These are phyloP conservation scores for Paedocypris micromegethes DNA, from an alignment of 2,797 vertebrate genomes.

Conservation along the genomic window DNA sequence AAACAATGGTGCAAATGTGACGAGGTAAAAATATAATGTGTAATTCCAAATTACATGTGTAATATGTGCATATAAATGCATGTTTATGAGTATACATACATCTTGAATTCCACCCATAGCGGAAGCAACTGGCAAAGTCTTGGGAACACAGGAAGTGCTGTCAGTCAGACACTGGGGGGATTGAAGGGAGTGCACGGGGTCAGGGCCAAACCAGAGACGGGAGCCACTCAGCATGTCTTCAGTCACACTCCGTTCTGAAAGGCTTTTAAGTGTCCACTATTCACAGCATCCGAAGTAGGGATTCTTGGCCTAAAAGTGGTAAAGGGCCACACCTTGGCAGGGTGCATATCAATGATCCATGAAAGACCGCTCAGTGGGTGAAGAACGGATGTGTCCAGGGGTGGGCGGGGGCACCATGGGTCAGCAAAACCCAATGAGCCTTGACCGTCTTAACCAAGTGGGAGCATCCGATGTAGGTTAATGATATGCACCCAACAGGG, in stretches of 20 bases:
- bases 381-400: slow-evolving; percentile 33
- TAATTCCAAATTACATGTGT: no score
- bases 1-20: no score
- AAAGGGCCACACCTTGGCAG: slow-evolving; percentile 37
- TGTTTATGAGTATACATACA: slow-evolving; percentile 47
- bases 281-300: slow-evolving; percentile 17
- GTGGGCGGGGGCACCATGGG: slow-evolving; percentile 58
- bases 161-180: slow-evolving; percentile 40
- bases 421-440: slow-evolving; percentile 54
- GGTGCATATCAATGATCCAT: slow-evolving; percentile 41
- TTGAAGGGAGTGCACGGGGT: slow-evolving; percentile 42
- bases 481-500: slow-evolving; percentile 47
- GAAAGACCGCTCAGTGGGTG: slow-evolving; percentile 29
- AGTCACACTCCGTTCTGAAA: slow-evolving; percentile 24
- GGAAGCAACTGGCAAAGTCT: slow-evolving; percentile 57
- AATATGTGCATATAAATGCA: no score
- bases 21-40: no score
- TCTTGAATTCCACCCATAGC: slow-evolving; percentile 66
- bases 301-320: slow-evolving; percentile 23
- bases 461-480: slow-evolving; percentile 49
- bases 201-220: slow-evolving; percentile 43
- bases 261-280: slow-evolving; percentile 26
- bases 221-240: slow-evolving; percentile 43
- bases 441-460: slow-evolving; percentile 52
- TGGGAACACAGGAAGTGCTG: slow-evolving; percentile 53